Conservation (phyloP, 2,888 invertebrate species). For the Thecophora atra region DNA sequence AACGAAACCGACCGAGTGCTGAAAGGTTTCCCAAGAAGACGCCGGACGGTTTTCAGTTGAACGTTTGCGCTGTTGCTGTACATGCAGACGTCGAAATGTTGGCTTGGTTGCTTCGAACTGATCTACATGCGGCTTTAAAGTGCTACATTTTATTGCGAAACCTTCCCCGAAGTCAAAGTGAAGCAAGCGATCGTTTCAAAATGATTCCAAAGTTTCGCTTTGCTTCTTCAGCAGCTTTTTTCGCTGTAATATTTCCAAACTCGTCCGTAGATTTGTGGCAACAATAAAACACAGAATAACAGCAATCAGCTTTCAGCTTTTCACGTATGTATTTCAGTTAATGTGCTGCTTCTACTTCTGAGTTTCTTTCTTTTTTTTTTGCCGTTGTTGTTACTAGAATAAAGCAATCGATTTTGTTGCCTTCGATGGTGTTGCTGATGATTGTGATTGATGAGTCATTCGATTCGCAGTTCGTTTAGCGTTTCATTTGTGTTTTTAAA, state of each 20-base stretch:
- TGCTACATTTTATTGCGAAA: constrained; percentile 1
- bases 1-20: too few species aligned
- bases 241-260: background rate
- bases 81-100: background rate
- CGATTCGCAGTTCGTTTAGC: background rate
- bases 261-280: background rate
- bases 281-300: background rate
- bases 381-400: background rate
- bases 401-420: constrained; percentile 1
- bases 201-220: background rate
- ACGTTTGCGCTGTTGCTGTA: background rate
- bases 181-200: background rate
- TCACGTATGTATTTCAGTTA: background rate
- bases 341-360: background rate
- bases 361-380: background rate
- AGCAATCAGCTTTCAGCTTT: background rate
- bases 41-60: background rate
- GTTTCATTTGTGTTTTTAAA: background rate
- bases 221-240: background rate
- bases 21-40: background rate
- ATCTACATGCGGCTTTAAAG: background rate
- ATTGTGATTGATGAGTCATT: constrained; percentile 1
- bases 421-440: background rate
- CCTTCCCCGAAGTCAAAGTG: background rate
- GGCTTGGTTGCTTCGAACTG: background rate